Percentiles rank a stretch among this genome's conserved stretches.
These are phyloP conservation scores for Hymenochirus boettgeri DNA, from an alignment of 2,113 vertebrate genomes.

Conservation along the genomic window DNA sequence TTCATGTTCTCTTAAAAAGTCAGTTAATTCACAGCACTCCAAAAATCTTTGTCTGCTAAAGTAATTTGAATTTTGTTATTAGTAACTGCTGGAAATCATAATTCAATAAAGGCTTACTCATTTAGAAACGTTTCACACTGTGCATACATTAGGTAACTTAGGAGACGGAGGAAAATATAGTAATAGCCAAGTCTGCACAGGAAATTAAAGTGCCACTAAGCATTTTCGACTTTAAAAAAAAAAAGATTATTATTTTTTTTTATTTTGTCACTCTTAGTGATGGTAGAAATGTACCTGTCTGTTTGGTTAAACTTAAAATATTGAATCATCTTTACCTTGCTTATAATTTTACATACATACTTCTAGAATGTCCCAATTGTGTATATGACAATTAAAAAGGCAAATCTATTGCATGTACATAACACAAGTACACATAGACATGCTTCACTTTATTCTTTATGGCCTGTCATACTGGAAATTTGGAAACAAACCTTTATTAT, in stretches of 20 bases:
- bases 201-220: conserved; percentile 60
- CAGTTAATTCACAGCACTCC: conserved; percentile 63
- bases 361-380: no score
- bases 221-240: no score
- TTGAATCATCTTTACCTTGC: no score
- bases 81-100: conserved; percentile 88
- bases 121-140: conserved; percentile 87
- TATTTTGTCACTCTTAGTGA: conserved; percentile 36
- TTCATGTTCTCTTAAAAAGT: conserved; percentile 63
- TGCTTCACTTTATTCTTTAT: no score
- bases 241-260: conserved; percentile 58
- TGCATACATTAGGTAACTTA: conserved; percentile 75
- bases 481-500: no score
- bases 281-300: conserved; percentile 46
- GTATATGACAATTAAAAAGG: no score
- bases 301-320: no score
- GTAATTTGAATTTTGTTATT: conserved; percentile 95
- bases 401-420: no score
- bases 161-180: conserved; percentile 59
- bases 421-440: no score
- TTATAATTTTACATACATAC: no score
- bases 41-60: conserved; percentile 76
- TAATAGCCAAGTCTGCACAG: conserved; percentile 55
- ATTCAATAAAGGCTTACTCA: conserved; percentile 92
- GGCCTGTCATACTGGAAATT: no score